These are phyloP conservation scores for Platysternon megacephalum DNA, from an alignment of 2,113 vertebrate species.

Conservation along the genomic window DNA sequence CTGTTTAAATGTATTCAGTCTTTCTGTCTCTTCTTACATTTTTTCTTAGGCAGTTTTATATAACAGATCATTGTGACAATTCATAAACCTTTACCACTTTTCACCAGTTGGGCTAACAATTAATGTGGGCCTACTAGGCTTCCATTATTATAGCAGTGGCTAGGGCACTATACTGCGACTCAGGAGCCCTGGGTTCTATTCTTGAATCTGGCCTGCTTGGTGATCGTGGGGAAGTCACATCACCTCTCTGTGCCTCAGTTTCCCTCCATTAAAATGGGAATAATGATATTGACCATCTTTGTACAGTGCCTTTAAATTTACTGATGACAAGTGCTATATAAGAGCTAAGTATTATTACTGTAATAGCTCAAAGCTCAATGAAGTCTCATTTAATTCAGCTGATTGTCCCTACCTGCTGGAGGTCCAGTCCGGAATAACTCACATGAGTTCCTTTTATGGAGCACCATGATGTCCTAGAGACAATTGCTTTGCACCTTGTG, in stretches of 20 bases:
- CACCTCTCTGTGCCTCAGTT: background rate
- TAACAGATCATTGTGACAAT: background rate
- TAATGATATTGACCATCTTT: background rate
- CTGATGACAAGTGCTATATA: background rate
- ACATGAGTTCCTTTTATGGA: background rate
- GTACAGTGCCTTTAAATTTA: background rate
- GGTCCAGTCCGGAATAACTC: background rate
- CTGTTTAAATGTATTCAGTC: background rate
- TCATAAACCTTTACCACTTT: background rate
- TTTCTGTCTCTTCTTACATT: background rate
- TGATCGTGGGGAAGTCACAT: background rate
- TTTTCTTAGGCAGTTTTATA: background rate
- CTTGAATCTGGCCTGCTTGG: too few relatives aligned
- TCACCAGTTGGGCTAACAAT: background rate
- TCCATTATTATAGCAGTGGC: too few relatives aligned
- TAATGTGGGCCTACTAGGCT: too few relatives aligned
- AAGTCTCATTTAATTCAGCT: background rate
- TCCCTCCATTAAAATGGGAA: background rate
- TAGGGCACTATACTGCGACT: too few relatives aligned
- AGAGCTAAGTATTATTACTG: background rate
- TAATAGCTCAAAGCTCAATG: background rate
- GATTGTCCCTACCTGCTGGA: background rate
- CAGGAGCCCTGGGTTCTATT: too few relatives aligned
- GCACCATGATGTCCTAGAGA: background rate
- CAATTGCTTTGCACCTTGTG: background rate